Evolutionary conservation across 1,140 invertebrate species (phyloP).

Genomic region (Macrotrachela quadricornifera): DNA sequence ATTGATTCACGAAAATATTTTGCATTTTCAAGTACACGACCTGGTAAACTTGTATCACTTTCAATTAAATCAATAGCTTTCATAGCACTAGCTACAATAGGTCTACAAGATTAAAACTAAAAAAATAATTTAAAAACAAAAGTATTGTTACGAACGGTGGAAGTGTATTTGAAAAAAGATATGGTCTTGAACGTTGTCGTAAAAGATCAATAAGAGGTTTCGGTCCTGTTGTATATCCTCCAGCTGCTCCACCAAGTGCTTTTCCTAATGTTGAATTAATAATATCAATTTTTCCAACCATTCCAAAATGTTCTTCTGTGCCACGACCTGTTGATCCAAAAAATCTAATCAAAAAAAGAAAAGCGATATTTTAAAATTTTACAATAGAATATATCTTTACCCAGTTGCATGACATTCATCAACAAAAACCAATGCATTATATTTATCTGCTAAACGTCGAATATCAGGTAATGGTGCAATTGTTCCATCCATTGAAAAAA

Average conservation of each 20-base stretch:
- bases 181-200: conserved; percentile 62
- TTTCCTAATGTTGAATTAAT: conserved; percentile 82
- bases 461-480: conserved; percentile 53
- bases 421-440: conserved; percentile 57
- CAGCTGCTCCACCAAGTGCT: conserved; percentile 54
- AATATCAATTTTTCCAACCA: conserved; percentile 49
- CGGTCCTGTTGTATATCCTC: conserved; percentile 64
- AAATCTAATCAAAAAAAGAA: neutral
- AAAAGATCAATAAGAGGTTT: conserved; percentile 52
- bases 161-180: conserved; percentile 71
- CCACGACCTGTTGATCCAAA: conserved; percentile 33
- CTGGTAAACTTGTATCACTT: conserved; percentile 39
- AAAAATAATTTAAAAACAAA: conserved; percentile 38
- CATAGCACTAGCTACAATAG: too few relatives aligned
- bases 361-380: too few relatives aligned
- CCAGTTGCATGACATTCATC: conserved; percentile 83
- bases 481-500: conserved; percentile 85
- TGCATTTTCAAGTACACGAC: conserved; percentile 48
- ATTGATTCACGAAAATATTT: conserved; percentile 44
- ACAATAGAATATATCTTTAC: too few relatives aligned
- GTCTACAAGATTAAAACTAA: neutral
- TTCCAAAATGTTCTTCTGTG: conserved; percentile 54
- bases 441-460: conserved; percentile 50
- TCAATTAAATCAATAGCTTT: conserved; percentile 53
- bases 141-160: conserved; percentile 59